Conservation (phyloP, 2,888 invertebrate genomes). For the Noctua janthina region DNA sequence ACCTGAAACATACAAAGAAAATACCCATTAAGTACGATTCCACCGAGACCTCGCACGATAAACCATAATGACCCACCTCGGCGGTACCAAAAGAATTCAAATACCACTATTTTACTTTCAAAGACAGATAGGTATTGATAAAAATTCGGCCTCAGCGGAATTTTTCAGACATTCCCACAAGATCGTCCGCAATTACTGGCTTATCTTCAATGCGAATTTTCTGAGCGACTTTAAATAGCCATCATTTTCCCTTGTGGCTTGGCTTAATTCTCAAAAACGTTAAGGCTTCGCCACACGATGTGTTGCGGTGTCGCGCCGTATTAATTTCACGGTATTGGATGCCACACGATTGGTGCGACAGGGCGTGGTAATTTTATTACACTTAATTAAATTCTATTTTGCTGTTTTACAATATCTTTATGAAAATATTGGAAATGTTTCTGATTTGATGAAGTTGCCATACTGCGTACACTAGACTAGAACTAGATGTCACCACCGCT, state of each 20-base stretch:
- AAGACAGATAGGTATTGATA: slow-evolving; percentile 69
- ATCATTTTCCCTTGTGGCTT: slow-evolving; percentile 82
- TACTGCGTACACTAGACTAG: not conserved
- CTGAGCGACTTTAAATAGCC: slow-evolving; percentile 86
- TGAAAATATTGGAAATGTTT: not conserved
- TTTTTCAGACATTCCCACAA: slow-evolving; percentile 77
- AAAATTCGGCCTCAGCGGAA: slow-evolving; percentile 72
- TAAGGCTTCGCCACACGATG: slow-evolving; percentile 24
- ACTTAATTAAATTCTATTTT: not conserved
- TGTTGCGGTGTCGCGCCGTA: not conserved
- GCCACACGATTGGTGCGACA: not conserved
- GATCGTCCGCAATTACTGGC: slow-evolving; percentile 83
- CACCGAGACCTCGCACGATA: slow-evolving; percentile 30
- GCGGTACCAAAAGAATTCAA: slow-evolving; percentile 62
- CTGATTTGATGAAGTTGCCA: not conserved
- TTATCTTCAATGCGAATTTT: slow-evolving; percentile 86
- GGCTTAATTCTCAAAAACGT: slow-evolving; percentile 77
- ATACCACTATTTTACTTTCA: slow-evolving; percentile 70
- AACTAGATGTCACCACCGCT: not conserved
- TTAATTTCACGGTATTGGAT: not conserved
- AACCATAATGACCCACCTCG: slow-evolving; percentile 53
- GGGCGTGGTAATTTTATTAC: not conserved
- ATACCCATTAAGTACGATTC: slow-evolving; percentile 27
- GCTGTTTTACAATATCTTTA: not conserved
- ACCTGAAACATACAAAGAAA: slow-evolving; percentile 17